A percentile compares a stretch with the other conserved stretches of the same genome.
These are phyloP conservation scores for Spisula solida DNA, from an alignment of 2,888 invertebrate genomes.

Conservation along the genomic window DNA sequence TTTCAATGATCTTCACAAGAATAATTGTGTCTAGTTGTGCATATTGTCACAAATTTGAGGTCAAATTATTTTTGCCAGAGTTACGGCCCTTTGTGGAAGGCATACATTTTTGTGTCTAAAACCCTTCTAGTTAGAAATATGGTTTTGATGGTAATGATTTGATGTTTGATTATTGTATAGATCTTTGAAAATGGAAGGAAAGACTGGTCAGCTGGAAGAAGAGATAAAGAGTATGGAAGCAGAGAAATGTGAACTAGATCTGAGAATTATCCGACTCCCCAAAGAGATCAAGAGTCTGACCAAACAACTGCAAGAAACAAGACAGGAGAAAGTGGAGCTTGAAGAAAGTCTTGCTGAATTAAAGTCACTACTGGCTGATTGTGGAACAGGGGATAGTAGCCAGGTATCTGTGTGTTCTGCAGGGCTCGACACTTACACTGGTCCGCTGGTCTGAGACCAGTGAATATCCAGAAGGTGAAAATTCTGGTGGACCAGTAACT, in stretches of 20 bases:
- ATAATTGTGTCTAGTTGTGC: background rate
- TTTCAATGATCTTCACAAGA: too few species aligned
- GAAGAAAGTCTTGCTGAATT: slow-evolving; percentile 61
- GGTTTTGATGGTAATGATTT: background rate
- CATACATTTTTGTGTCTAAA: background rate
- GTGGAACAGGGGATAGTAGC: slow-evolving; percentile 29
- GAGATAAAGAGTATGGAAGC: slow-evolving; percentile 62
- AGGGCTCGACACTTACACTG: too few species aligned
- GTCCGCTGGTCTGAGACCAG: too few species aligned
- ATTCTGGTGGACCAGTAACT: too few species aligned
- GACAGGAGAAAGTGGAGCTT: slow-evolving; percentile 61
- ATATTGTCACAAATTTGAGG: background rate
- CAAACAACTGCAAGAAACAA: slow-evolving; percentile 49
- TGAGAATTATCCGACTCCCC: slow-evolving; percentile 26
- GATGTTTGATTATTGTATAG: slow-evolving; percentile 31
- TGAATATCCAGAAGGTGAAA: too few species aligned
- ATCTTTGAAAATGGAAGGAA: slow-evolving; percentile 64
- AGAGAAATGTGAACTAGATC: slow-evolving; percentile 61
- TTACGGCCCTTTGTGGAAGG: background rate
- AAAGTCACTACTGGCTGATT: slow-evolving; percentile 41
- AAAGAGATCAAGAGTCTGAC: slow-evolving; percentile 43
- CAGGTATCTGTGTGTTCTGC: too few species aligned
- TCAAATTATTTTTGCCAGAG: background rate
- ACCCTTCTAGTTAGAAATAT: background rate
- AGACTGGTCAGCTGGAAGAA: slow-evolving; percentile 58